Evolutionary conservation across 1,140 invertebrate species (phyloP), one percentile per base, ranked within the genome.

Genomic region (Drosophila sproati): DNA sequence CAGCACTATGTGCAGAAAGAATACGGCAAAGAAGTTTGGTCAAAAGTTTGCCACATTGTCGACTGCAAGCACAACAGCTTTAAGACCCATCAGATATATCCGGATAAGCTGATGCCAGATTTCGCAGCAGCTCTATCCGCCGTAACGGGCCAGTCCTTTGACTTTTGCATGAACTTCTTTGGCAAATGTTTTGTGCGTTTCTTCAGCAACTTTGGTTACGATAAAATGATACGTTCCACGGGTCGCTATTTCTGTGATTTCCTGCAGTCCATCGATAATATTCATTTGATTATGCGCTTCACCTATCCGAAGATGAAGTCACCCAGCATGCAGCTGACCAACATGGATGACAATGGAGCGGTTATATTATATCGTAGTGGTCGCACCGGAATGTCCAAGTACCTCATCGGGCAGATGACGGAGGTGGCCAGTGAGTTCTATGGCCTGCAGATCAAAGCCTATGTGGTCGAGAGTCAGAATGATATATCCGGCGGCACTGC

Each of bases 221-320:
- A 97, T 78, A 95, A 95, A 70, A 96, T 97, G 83, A 95, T 98
- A 68, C 95, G 96, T 69, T 95, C 97, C 1, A 97, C 96, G 0
- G 97, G 97, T 0, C 94, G 97, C 12, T 96, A 97, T 86, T 98
- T 98, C 88, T 96, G 96, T 67, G 97, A 98, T 77, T 98, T 98
- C 91, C 93, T 98, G 35, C 95, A 97, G 91, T 97, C 95, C 32
- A 97, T 98, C 32, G 97, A 98, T 92, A 98, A 97, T 87, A 96
- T 98, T 48, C 97, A 98, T 91, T 95, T 97, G 89, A 96, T 97
- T 73, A 97, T 98, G 95, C 94, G 97, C 68, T 97, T 97, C 83
- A 96, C 96, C n/a, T 98, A 97, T 92, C 97, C 97, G 0, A 96
- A 96, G 92, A 97, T 98, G 96, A 96, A 96, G 82, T 97, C 96